phyloP scores from a whole-genome alignment of 2,113 vertebrate species.

The Neotragus pygmaeus region DNA sequence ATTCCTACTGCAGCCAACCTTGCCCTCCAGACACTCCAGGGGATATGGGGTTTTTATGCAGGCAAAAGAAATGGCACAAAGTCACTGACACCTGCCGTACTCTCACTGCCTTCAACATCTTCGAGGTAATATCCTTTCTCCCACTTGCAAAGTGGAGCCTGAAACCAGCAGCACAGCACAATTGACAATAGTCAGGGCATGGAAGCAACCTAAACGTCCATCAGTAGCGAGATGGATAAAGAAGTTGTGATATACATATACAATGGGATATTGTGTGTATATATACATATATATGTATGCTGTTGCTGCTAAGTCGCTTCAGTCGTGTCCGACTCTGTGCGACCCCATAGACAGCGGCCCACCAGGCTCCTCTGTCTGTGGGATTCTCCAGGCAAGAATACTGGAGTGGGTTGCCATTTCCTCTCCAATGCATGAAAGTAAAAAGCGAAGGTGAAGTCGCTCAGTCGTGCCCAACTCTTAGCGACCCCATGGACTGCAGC shows the following conservation, averaged over 20 bases:
- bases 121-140: conserved; percentile 70
- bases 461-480: too few species aligned
- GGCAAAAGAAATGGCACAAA: conserved; percentile 72
- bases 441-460: too few species aligned
- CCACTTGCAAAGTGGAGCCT: background rate
- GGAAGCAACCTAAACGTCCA: background rate
- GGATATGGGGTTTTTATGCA: conserved; percentile 68
- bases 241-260: background rate
- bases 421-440: too few species aligned
- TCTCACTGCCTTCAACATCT: conserved; percentile 74
- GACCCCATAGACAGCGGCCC: too few species aligned
- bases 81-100: conserved; percentile 74
- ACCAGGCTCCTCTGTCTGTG: too few species aligned
- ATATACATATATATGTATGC: too few species aligned
- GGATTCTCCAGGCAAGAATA: too few species aligned
- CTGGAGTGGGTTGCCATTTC: too few species aligned
- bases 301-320: too few species aligned
- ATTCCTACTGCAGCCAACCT: conserved; percentile 56
- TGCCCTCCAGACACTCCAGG: conserved; percentile 72
- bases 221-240: background rate
- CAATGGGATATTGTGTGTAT: background rate
- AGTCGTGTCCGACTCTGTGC: too few species aligned
- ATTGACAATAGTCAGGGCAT: background rate
- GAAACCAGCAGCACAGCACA: background rate
- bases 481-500: too few species aligned